Conservation (phyloP, 2,888 invertebrate species). For the Teleogryllus oceanicus region DNA sequence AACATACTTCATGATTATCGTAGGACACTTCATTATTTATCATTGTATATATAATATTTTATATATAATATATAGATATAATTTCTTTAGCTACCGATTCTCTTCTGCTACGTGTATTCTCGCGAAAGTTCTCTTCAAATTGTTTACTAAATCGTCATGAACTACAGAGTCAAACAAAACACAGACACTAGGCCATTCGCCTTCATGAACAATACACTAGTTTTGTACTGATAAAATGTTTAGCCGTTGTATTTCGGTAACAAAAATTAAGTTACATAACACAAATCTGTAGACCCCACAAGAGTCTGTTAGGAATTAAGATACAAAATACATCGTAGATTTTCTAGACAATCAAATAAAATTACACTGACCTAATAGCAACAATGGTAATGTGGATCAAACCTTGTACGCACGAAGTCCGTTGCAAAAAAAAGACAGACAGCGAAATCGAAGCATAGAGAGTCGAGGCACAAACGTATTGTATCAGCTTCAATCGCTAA, state of each 20-base stretch:
- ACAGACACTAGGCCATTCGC: slow-evolving; percentile 30
- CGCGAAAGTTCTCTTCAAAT: slow-evolving; percentile 34
- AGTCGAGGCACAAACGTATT: too few relatives aligned
- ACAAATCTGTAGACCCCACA: neutral
- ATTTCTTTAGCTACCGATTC: slow-evolving; percentile 38
- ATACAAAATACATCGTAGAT: neutral
- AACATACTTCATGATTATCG: slow-evolving; percentile 36
- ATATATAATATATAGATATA: slow-evolving; percentile 38
- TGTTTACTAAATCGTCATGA: slow-evolving; percentile 36
- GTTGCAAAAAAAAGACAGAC: too few relatives aligned
- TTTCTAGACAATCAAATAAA: neutral
- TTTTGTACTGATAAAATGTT: slow-evolving; percentile 34
- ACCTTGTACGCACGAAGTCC: too few relatives aligned
- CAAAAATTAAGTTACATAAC: slow-evolving; percentile 19
- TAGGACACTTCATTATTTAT: slow-evolving; percentile 37
- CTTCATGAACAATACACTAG: slow-evolving; percentile 29
- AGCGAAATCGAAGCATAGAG: too few relatives aligned
- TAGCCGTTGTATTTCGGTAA: slow-evolving; percentile 24
- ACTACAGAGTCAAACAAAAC: slow-evolving; percentile 34
- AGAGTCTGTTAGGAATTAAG: neutral
- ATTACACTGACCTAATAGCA: too few relatives aligned
- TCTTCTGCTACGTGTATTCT: slow-evolving; percentile 34
- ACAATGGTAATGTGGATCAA: too few relatives aligned
- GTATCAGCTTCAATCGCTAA: too few relatives aligned
- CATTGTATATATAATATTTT: slow-evolving; percentile 36